Evolutionary conservation across 23 tunicate genomes (phyloP), one percentile per base, ranked within the genome.

Genomic region (Halocynthia aurantium): DNA sequence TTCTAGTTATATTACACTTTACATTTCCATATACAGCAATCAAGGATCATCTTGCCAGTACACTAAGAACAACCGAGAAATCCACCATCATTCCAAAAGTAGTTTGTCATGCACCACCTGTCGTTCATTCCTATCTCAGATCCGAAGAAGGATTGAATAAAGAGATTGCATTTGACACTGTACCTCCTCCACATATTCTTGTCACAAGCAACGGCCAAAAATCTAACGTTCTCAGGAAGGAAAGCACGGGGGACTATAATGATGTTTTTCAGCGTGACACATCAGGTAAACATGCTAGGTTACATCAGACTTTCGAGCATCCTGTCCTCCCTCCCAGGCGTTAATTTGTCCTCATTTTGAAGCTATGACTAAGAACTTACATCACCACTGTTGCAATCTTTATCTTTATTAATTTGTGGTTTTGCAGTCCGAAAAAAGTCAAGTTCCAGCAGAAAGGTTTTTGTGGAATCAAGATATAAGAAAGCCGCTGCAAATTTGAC

Each of bases 401-500:
- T 31, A 31, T 31, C 44, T 31, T 31, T 31, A 31, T 0, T 31
- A 4, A 31, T 0, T 31, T 31, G 44, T 4, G 44, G 44, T 31
- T 31, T 31, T 31, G 44, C 44, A 31, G 44, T 31, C 44, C 44
- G 44, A 4, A 31, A 31, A 31, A 31, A 31, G 70, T 5, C 22
- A 15, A 65, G 70, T 65, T 10, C 15, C 9, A 20, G 49, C 9
- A 11, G 70, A 65, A 65, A 65, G 19, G 44, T 31, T 4, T 65
- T 65, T 65, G 70, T 65, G 17, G 10, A 65, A 15, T 65, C 70
- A 20, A 11, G 70, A 65, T 65, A 65, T 15, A 65, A 65, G 19
- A 40, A 65, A 15, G 70, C 6, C 31, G 70, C 70, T 10, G 70
- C 70, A 65, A 65, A 65, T 65, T 9, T 65, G 22, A 49, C 31